These are phyloP conservation scores for Numenius arquata DNA, from an alignment of 2,113 vertebrate species.

Conservation along the genomic window DNA sequence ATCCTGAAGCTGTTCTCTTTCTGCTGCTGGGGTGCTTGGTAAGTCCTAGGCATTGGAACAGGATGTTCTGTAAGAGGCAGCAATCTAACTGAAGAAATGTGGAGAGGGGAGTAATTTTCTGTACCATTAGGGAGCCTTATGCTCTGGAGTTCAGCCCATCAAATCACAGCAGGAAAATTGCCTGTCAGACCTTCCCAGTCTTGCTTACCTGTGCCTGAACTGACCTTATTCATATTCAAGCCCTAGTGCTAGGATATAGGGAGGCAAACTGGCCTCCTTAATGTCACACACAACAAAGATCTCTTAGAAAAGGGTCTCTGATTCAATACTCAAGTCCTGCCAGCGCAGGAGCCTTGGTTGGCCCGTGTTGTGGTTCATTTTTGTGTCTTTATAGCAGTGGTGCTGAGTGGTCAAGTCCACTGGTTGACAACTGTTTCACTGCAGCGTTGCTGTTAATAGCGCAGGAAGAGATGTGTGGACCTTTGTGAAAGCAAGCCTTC, in stretches of 20 bases:
- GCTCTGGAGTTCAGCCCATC: neutral
- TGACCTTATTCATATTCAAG: neutral
- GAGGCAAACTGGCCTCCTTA: neutral
- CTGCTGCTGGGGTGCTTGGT: neutral
- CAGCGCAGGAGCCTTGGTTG: neutral
- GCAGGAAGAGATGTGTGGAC: neutral
- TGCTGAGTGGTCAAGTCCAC: neutral
- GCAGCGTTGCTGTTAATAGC: neutral
- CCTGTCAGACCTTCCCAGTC: neutral
- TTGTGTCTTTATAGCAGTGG: neutral
- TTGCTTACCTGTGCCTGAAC: neutral
- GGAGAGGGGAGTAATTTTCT: neutral
- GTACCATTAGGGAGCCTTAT: neutral
- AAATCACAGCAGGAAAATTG: constrained; percentile 6
- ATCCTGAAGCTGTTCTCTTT: neutral
- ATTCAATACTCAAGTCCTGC: neutral
- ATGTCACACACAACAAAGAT: neutral
- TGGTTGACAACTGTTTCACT: neutral
- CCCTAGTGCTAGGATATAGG: neutral
- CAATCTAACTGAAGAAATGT: neutral
- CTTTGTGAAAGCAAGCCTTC: neutral
- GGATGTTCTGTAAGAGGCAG: neutral
- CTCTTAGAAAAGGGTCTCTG: neutral
- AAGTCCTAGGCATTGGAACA: neutral
- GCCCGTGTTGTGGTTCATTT: neutral